These are phyloP conservation scores for Drosophila quadrilineata DNA, from an alignment of 1,140 invertebrate species.

Conservation along the genomic window DNA sequence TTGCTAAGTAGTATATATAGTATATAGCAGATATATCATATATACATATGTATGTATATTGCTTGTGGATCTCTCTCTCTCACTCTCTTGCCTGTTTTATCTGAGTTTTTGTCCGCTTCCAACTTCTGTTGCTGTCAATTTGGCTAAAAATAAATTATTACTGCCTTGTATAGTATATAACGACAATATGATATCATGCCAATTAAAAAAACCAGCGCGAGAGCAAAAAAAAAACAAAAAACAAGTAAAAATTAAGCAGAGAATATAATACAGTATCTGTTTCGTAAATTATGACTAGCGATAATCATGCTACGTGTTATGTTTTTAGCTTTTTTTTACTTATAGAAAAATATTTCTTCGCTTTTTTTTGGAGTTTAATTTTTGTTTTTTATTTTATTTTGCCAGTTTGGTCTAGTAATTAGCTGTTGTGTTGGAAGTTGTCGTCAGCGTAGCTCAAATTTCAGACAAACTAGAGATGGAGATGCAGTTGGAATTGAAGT, in stretches of 20 bases:
- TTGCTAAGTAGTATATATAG: too few species aligned
- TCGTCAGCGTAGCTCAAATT: slow-evolving; percentile 75
- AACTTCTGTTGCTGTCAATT: slow-evolving; percentile 64
- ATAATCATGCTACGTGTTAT: slow-evolving; percentile 58
- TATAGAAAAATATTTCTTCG: too few species aligned
- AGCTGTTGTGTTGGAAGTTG: slow-evolving; percentile 40
- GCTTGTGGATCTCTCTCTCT: neutral
- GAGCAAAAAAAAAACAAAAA: too few species aligned
- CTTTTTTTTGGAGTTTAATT: too few species aligned
- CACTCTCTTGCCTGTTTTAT: slow-evolving; percentile 47
- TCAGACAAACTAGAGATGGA: slow-evolving; percentile 64
- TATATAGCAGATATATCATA: too few species aligned
- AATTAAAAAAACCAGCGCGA: slow-evolving; percentile 74
- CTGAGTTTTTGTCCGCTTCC: slow-evolving; percentile 30
- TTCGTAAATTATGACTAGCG: slow-evolving; percentile 67
- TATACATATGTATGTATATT: too few species aligned
- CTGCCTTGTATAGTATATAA: slow-evolving; percentile 54
- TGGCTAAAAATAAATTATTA: slow-evolving; percentile 78
- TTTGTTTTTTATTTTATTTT: slow-evolving; percentile 19
- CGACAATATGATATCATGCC: slow-evolving; percentile 70
- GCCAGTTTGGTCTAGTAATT: slow-evolving; percentile 72
- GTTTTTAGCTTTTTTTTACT: slow-evolving; percentile 1
- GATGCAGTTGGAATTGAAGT: slow-evolving; percentile 16
- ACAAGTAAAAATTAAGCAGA: too few species aligned
- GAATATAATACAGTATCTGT: too few species aligned